A percentile compares a stretch with the other conserved stretches of the same genome.
phyloP scores from a whole-genome alignment of 2,888 invertebrate genomes.

The Parthenolecanium corni region DNA sequence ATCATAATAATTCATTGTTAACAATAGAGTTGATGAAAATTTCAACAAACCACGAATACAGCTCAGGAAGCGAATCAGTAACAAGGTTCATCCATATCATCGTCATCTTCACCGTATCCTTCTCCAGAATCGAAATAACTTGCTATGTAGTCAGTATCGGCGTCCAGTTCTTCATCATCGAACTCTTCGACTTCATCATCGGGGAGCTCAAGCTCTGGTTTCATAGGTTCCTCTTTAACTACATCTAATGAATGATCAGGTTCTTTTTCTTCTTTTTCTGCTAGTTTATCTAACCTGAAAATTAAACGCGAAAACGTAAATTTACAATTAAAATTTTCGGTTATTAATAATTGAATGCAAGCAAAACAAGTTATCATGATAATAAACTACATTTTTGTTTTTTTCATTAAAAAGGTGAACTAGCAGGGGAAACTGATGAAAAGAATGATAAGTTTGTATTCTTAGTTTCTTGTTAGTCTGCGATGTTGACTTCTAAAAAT shows the following conservation, averaged over 20 bases:
- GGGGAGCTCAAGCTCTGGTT: slow-evolving; percentile 42
- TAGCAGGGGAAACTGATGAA: too few relatives aligned
- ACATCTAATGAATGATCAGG: slow-evolving; percentile 32
- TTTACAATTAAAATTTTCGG: too few relatives aligned
- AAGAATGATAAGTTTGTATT: too few relatives aligned
- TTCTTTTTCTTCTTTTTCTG: slow-evolving; percentile 36
- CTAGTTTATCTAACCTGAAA: slow-evolving; percentile 34
- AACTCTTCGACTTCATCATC: slow-evolving; percentile 54
- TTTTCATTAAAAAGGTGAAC: too few relatives aligned
- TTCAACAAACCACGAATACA: neutral
- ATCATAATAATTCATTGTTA: neutral
- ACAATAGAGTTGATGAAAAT: neutral
- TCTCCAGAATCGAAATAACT: slow-evolving; percentile 83
- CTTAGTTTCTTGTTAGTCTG: too few relatives aligned
- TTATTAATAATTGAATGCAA: too few relatives aligned
- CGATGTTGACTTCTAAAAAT: too few relatives aligned
- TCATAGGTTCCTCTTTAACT: slow-evolving; percentile 50
- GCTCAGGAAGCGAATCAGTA: slow-evolving; percentile 45
- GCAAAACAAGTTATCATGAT: too few relatives aligned
- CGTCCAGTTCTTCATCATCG: slow-evolving; percentile 71
- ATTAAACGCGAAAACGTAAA: neutral
- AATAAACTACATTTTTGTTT: too few relatives aligned
- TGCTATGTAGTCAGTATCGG: slow-evolving; percentile 76
- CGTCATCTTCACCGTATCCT: slow-evolving; percentile 66
- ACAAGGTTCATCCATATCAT: slow-evolving; percentile 69